A percentile compares a stretch with the other conserved stretches of the same genome.
phyloP scores from a whole-genome alignment of 35 echinoderm and acorn worm genomes.

The Eucidaris tribuloides region DNA sequence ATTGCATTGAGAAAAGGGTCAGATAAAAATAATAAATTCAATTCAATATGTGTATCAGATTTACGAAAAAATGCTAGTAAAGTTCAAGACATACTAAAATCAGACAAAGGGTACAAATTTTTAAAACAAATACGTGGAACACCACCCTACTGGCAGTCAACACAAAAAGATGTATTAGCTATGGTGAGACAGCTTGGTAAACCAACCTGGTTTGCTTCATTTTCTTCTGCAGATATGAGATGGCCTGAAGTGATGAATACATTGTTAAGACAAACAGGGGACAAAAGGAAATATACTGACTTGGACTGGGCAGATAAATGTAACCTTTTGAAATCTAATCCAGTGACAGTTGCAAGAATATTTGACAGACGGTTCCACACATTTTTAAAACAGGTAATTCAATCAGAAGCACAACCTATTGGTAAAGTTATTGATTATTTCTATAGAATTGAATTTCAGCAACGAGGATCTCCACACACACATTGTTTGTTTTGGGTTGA shows the following conservation, averaged over 20 bases:
- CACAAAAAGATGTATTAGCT: conserved; percentile 51
- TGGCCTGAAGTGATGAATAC: conserved; percentile 55
- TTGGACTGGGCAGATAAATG: conserved; percentile 64
- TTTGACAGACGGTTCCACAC: conserved; percentile 61
- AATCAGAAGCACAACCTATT: conserved; percentile 28
- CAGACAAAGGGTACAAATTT: conserved; percentile 34
- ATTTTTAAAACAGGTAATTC: conserved; percentile 52
- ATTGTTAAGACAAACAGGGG: conserved; percentile 27
- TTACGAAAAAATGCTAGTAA: conserved; percentile 33
- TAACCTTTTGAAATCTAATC: conserved; percentile 34
- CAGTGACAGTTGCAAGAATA: conserved; percentile 73
- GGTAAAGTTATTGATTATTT: conserved; percentile 60
- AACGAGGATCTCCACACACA: conserved; percentile 39
- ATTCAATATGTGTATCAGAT: conserved; percentile 23
- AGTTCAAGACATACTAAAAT: conserved; percentile 47
- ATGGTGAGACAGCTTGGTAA: conserved; percentile 68
- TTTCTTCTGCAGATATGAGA: conserved; percentile 54
- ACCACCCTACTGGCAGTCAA: conserved; percentile 50
- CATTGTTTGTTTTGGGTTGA: conserved; percentile 66
- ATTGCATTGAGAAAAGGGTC: conserved; percentile 59
- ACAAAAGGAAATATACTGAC: conserved; percentile 13
- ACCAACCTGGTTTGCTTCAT: conserved; percentile 63
- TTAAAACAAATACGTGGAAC: conserved; percentile 15
- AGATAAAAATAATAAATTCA: neutral
- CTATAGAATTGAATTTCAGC: conserved; percentile 67